These are phyloP conservation scores for Ceratotherium simum DNA, from an alignment of 2,113 vertebrate genomes.

Conservation along the genomic window DNA sequence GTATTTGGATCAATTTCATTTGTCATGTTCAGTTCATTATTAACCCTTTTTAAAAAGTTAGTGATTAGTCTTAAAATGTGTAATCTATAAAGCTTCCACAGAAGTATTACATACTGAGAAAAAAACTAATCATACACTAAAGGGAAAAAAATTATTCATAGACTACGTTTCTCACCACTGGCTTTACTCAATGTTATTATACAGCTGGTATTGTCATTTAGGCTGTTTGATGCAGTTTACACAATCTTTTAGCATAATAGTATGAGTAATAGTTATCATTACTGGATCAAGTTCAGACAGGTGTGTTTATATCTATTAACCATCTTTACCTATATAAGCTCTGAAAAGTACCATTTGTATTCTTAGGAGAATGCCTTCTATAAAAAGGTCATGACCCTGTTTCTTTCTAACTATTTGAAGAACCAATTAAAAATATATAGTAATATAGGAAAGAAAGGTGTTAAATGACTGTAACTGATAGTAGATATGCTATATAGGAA, in stretches of 20 bases:
- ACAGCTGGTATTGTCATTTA: neutral
- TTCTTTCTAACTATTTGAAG: neutral
- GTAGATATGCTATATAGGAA: neutral
- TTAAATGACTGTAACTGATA: neutral
- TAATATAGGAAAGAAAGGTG: neutral
- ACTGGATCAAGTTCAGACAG: neutral
- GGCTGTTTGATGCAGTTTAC: neutral
- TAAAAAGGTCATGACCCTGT: neutral
- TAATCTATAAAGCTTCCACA: constrained; percentile 10
- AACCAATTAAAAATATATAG: neutral
- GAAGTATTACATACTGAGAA: neutral
- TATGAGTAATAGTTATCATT: neutral
- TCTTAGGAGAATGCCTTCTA: neutral
- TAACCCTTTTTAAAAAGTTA: constrained; percentile 56
- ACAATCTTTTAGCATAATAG: neutral
- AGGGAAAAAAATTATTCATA: too few species aligned
- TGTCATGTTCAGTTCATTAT: constrained; percentile 42
- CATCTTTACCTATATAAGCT: neutral
- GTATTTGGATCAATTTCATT: neutral
- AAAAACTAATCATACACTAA: neutral
- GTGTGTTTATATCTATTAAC: neutral
- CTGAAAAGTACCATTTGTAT: neutral
- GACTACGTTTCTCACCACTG: neutral
- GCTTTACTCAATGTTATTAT: neutral
- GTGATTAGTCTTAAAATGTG: constrained; percentile 48